Evolutionary conservation across 2,113 vertebrate species (phyloP), one percentile per base, ranked within the genome.

Genomic region (Passer domesticus): DNA sequence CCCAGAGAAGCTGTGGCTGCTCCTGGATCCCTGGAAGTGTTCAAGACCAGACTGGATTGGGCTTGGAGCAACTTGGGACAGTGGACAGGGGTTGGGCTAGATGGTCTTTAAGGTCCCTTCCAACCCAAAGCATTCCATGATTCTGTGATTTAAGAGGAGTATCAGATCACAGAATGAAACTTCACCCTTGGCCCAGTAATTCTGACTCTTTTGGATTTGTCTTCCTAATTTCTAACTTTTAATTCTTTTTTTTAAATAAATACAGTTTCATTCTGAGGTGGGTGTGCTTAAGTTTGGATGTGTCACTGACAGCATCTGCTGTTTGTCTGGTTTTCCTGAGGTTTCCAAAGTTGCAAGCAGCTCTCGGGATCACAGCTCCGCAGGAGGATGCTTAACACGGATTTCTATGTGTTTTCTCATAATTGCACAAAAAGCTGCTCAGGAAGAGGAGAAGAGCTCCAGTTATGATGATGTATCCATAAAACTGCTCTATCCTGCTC

Each of bases 281-380:
- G 12, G 1, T 63, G 21, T 35, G 8, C 76, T 64, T 41, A 47
- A 46, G 46, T 64, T 58, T 24, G 59, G 33, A 43, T 24, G 5
- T 4, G 4, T 72, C 60, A 27, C 69, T 73, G 44, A 23, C 50
- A 77, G 31, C 39, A 21, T 50, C 62, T 79, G 49, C 63, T 41
- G 16, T 47, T 46, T 18, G 8, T 68, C 35, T 46, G n/a, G 4
- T 63, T 60, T 78, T 91, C 30, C 39, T 50, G 70, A 58, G 72
- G 33, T 16, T 88, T 25, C 14, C 1, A 1, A 52, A 69, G 35
- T 35, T 52, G 25, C 59, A 27, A 0, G 0, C 41, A 35, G 59
- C 22, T 33, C 28, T 35, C 0, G 0, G 53, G 47, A 22, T 75
- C 28, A 17, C 46, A 55, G 56, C 76, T 75, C 56, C 31, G 24